Evolutionary conservation across 2,113 vertebrate genomes (phyloP).

Genomic region (Accipiter cooperii): DNA sequence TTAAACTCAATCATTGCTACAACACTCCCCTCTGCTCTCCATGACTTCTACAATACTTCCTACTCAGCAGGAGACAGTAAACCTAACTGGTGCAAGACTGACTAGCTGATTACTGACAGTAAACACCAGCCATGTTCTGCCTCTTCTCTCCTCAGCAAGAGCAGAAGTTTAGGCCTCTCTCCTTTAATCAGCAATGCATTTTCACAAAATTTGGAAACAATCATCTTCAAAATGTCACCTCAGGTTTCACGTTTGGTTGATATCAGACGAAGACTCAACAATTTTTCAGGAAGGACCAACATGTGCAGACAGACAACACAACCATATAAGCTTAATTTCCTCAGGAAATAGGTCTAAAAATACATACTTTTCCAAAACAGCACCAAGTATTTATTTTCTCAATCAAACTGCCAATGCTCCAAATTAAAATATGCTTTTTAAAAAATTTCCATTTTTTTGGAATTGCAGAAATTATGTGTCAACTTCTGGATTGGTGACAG

Average conservation of each 20-base stretch:
- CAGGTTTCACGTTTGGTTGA: not conserved
- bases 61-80: not conserved
- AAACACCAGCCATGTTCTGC: not conserved
- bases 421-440: not conserved
- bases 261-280: not conserved
- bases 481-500: not conserved
- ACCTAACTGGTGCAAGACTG: not conserved
- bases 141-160: not conserved
- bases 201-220: not conserved
- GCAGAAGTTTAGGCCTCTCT: not conserved
- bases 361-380: not conserved
- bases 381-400: not conserved
- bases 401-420: not conserved
- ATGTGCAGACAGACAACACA: fast-evolving
- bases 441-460: not conserved
- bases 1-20: not conserved
- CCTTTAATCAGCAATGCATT: not conserved
- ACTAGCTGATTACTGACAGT: not conserved
- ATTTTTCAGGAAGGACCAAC: not conserved
- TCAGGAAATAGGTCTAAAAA: not conserved
- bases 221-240: not conserved
- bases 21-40: not conserved
- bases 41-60: not conserved
- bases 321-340: not conserved
- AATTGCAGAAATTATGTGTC: not conserved